Percentiles rank a stretch among this genome's conserved stretches.
Evolutionary conservation across 1,140 invertebrate species (phyloP).

Genomic region (Oryzaephilus surinamensis): DNA sequence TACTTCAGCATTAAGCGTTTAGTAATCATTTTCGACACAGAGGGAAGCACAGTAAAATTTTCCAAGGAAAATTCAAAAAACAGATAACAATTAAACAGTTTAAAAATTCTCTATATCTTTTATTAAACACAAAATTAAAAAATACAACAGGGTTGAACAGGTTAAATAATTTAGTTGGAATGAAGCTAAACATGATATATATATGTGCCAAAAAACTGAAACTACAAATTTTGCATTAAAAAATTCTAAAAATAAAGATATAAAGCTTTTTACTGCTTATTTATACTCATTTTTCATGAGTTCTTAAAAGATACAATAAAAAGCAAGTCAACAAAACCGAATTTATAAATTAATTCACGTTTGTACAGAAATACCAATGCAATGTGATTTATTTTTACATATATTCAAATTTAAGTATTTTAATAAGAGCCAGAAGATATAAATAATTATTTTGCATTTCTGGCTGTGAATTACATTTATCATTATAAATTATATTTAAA

Average conservation of each 20-base stretch:
- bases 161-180: constrained; percentile 13
- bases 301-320: background rate
- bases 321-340: background rate
- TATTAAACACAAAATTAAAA: constrained; percentile 19
- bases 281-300: background rate
- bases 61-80: too few relatives aligned
- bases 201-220: background rate
- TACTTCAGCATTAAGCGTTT: too few relatives aligned
- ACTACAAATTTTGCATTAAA: constrained; percentile 6
- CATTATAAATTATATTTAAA: background rate
- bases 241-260: constrained; percentile 5
- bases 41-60: too few relatives aligned
- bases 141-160: constrained; percentile 14
- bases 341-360: too few relatives aligned
- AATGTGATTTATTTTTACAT: background rate
- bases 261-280: constrained; percentile 1
- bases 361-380: background rate
- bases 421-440: too few relatives aligned
- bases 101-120: constrained; percentile 16
- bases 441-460: background rate
- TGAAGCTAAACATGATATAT: constrained; percentile 14
- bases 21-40: too few relatives aligned
- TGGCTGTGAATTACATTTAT: background rate
- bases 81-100: too few relatives aligned
- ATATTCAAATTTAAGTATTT: background rate